Evolutionary conservation across 2,797 vertebrate genomes (phyloP), one percentile per base, ranked within the genome.

Genomic region (Sebastes trivittatus): DNA sequence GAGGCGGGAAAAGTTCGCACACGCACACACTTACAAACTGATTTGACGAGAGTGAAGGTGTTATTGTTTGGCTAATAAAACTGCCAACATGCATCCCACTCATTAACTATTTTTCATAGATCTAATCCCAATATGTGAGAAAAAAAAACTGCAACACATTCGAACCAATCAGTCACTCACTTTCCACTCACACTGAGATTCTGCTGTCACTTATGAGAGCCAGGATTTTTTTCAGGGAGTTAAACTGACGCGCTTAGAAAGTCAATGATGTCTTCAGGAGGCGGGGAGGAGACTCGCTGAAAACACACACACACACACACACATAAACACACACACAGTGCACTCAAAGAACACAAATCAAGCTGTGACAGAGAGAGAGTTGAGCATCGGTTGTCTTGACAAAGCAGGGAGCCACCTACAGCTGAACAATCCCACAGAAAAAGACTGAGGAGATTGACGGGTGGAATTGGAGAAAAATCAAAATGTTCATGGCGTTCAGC

Each of bases 401-500:
- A 87, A 87, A 89, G 84, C 77, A 56, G 85, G 86, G 82, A 86
- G 82, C 88, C 88, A 86, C 85, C 87, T 81, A 86, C 86, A 83
- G 80, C 78, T 61, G 71, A 92, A 80, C 82, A 85, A 67, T 66
- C 75, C 52, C 23, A 23, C 77, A 80, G 61, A 80, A 69, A 87
- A 78, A 71, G 49, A 55, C 13, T 2, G 5, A 29, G 2, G 25
- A 92, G 91, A 94, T 92, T 93, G 93, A 92, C 90, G 8, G 84
- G 71, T 62, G 62, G 79, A 92, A 89, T 82, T 89, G 89, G 89
- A 93, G 71, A 79, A 78, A 84, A 87, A 87, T 87, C 88, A 54
- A 84, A 91, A 88, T 73, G 85, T 87, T 91, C 69, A 62, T 87
- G 88, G 76, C 81, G 11, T 72, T 89, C 76, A 73, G 82, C 84